Evolutionary conservation across 2,888 invertebrate genomes (phyloP).

Genomic region (Machimus rusticus): DNA sequence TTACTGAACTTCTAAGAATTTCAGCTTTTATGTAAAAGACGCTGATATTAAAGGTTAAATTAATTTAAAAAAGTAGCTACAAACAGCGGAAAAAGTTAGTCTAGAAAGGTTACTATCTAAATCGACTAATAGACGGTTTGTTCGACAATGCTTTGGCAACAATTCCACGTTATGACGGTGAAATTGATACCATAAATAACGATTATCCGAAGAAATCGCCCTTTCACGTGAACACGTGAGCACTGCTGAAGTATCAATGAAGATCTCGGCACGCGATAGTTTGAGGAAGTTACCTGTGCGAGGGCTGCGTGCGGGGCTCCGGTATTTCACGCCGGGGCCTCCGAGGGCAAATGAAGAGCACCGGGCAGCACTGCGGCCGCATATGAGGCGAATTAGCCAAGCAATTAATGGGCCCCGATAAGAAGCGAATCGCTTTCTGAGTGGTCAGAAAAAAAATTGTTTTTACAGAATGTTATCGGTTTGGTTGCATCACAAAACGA

Average conservation of each 20-base stretch:
- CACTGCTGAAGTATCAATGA: neutral
- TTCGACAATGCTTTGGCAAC: neutral
- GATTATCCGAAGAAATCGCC: neutral
- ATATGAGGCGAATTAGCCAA: neutral
- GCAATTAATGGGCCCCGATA: neutral
- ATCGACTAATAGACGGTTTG: neutral
- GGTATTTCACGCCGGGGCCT: neutral
- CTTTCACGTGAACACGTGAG: neutral
- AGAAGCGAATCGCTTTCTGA: neutral
- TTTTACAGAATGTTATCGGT: neutral
- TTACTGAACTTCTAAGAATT: too few species aligned
- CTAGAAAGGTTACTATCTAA: neutral
- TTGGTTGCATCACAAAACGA: constrained; percentile 10
- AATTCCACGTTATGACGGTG: neutral
- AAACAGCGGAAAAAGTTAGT: neutral
- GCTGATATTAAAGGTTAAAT: too few species aligned
- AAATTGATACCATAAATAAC: neutral
- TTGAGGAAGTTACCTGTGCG: neutral
- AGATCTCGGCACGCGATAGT: neutral
- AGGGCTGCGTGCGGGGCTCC: neutral
- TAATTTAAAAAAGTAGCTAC: too few species aligned
- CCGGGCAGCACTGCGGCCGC: neutral
- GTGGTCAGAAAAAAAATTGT: neutral
- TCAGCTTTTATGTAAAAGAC: too few species aligned
- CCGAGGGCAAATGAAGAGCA: neutral